These are phyloP conservation scores for Leptinotarsa undecemlineata DNA, from an alignment of 1,140 invertebrate genomes.

Conservation along the genomic window DNA sequence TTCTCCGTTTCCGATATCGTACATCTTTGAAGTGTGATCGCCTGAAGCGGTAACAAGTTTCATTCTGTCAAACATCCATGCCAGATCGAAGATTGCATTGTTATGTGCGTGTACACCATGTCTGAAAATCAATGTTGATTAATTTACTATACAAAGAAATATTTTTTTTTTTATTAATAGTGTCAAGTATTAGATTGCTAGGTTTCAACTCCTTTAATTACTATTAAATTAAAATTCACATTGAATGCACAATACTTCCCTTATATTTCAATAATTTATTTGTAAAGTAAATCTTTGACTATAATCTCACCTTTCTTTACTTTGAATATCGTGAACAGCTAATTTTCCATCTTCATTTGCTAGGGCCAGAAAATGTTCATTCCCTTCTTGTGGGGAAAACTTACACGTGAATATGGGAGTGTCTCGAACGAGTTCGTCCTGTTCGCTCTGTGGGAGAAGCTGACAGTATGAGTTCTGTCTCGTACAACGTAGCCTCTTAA, in stretches of 20 bases:
- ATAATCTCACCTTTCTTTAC: constrained; percentile 34
- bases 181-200: too few relatives aligned
- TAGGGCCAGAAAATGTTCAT: constrained; percentile 72
- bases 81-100: constrained; percentile 88
- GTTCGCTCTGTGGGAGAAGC: constrained; percentile 9
- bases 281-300: too few relatives aligned
- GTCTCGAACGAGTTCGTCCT: constrained; percentile 47
- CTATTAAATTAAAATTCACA: too few relatives aligned
- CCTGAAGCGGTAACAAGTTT: constrained; percentile 82
- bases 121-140: constrained; percentile 24
- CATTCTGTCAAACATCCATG: constrained; percentile 77
- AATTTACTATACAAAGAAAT: constrained; percentile 3
- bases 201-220: too few relatives aligned
- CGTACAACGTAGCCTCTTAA: constrained; percentile 29
- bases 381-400: constrained; percentile 59
- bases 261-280: too few relatives aligned
- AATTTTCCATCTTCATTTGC: constrained; percentile 84
- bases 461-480: constrained; percentile 19
- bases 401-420: constrained; percentile 68
- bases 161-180: not conserved
- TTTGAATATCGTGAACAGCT: constrained; percentile 62
- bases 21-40: constrained; percentile 78
- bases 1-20: constrained; percentile 68
- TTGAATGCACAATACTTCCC: too few relatives aligned
- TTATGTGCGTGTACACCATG: constrained; percentile 69